Conservation (phyloP, 2,797 vertebrate species). For the Momotus momota region DNA sequence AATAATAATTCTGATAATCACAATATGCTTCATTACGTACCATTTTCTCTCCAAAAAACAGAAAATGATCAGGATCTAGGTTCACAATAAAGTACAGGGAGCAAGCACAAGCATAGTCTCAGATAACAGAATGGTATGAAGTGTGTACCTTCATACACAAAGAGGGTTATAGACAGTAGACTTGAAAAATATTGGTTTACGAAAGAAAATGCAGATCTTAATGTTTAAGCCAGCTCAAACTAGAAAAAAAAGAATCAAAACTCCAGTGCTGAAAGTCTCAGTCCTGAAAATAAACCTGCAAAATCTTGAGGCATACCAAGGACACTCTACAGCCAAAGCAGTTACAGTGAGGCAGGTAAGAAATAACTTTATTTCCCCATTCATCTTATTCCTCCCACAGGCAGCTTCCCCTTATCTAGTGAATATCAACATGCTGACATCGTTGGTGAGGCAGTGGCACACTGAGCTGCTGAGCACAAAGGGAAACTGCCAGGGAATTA, state of each 20-base stretch:
- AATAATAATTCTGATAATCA: background rate
- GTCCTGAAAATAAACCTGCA: background rate
- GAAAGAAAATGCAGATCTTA: background rate
- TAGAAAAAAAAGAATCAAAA: background rate
- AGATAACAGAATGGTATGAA: background rate
- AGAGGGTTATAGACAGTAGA: background rate
- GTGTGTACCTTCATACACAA: background rate
- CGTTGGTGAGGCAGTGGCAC: background rate
- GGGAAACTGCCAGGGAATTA: background rate
- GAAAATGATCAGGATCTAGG: background rate
- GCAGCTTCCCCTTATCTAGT: background rate
- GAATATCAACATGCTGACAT: accelerated
- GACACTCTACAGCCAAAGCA: background rate
- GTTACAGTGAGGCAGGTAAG: background rate
- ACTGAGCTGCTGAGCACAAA: background rate
- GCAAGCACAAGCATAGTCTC: background rate
- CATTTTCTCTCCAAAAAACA: background rate
- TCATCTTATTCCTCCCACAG: background rate
- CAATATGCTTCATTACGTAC: background rate
- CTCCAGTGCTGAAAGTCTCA: background rate
- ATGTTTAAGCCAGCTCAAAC: background rate
- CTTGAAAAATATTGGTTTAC: background rate
- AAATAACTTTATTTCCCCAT: background rate
- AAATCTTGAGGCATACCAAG: background rate
- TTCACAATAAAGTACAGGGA: background rate